Evolutionary conservation across 2,113 vertebrate genomes (phyloP), one percentile per base, ranked within the genome.

Genomic region (Oreotrochilus melanogaster): DNA sequence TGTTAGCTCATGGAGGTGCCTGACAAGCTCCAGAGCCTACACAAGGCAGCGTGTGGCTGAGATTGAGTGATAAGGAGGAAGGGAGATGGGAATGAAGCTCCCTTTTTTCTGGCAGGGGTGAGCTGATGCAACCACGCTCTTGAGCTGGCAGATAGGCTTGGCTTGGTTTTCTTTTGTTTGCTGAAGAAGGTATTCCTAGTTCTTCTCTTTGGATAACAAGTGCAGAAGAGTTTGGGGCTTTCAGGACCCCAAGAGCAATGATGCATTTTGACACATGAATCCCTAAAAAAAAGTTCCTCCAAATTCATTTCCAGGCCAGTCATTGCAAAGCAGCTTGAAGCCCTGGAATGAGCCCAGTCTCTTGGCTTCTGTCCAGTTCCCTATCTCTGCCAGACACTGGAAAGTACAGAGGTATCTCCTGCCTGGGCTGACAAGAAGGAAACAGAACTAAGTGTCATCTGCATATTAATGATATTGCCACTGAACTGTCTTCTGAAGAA

Each of bases 371-470:
- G 11, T 81, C 72, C 94, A 95, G 53, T 21, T 86, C 42, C 64
- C 80, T 95, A 64, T 95, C 95, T 93, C 64, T 93, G 86, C 88
- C 95, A 96, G 94, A 88, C 1, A 0, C 69, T 92, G 90, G 91
- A 92, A 95, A 94, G 60, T 75, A 92, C 47, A 92, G 81, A 90
- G 78, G 48, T 95, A 71, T 90, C 95, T 95, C 79, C 73, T 78
- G 39, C 50, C 90, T 76, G 81, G 61, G 50, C 71, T 91, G 78
- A 89, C 21, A 51, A 94, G 89, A 92, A 92, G 75, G 76, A 95
- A 88, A 95, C 17, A 86, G 72, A 83, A 73, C 48, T 82, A 87
- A 75, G 79, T 43, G 8, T 66, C 66, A 88, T 91, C 78, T 94
- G 56, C 89, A 74, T 95, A 83, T 92, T 96, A 95, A 93, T 78